Percentiles rank a stretch among this genome's conserved stretches.
Evolutionary conservation across 2,113 vertebrate genomes (phyloP).

Genomic region (Arvicanthis niloticus): DNA sequence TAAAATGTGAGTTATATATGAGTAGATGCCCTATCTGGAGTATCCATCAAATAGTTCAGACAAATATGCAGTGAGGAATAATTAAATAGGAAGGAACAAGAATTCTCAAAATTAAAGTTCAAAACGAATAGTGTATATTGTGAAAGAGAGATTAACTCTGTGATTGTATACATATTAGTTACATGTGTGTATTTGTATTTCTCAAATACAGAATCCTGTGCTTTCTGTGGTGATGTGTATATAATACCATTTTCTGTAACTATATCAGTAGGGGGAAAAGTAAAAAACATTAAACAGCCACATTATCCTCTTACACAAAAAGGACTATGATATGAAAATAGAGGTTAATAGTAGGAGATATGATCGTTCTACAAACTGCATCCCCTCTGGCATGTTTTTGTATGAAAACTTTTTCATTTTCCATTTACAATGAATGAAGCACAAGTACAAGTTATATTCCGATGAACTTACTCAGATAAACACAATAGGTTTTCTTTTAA

Average conservation of each 20-base stretch:
- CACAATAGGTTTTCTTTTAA: constrained; percentile 85
- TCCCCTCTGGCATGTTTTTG: not conserved
- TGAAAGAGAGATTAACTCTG: not conserved
- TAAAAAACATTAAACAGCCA: not conserved
- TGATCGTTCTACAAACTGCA: not conserved
- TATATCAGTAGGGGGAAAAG: not conserved
- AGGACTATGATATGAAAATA: not conserved
- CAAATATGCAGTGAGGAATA: not conserved
- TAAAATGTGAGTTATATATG: not conserved
- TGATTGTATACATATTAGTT: not conserved
- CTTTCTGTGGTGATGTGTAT: not conserved
- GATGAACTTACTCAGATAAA: constrained; percentile 84
- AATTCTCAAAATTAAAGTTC: not conserved
- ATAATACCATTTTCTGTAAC: not conserved
- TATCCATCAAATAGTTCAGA: not conserved
- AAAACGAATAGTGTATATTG: not conserved
- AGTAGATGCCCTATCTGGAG: not conserved
- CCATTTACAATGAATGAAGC: not conserved
- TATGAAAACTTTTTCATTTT: not conserved
- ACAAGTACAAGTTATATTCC: constrained; percentile 45
- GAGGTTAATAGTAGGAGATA: not conserved
- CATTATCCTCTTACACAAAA: not conserved
- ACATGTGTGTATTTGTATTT: not conserved
- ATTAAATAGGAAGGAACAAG: not conserved
- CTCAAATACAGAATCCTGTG: constrained; percentile 42